phyloP scores from a whole-genome alignment of 2,797 vertebrate species.

The Simalia tracyae region DNA sequence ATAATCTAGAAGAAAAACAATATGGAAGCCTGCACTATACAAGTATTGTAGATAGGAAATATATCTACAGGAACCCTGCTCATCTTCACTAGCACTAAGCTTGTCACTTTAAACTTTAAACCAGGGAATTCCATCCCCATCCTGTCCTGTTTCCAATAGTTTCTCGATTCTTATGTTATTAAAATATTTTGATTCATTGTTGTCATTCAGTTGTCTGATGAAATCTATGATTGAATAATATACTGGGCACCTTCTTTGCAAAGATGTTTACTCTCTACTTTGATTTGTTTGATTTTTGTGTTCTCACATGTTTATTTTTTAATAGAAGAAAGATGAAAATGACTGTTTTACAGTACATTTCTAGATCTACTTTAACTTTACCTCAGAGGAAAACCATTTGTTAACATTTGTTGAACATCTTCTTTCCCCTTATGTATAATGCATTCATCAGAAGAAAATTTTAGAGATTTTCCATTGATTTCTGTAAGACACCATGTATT shows the following conservation, averaged over 20 bases:
- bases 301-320: conserved; percentile 81
- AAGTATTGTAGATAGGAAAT: conserved; percentile 65
- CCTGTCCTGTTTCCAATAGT: conserved; percentile 63
- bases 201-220: conserved; percentile 72
- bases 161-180: conserved; percentile 65
- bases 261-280: conserved; percentile 78
- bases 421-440: conserved; percentile 89
- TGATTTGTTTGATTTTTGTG: conserved; percentile 75
- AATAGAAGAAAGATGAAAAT: conserved; percentile 81
- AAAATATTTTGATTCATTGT: conserved; percentile 73
- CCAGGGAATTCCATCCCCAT: conserved; percentile 76
- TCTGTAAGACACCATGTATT: conserved; percentile 96
- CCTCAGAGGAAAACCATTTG: conserved; percentile 95
- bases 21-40: conserved; percentile 57
- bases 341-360: conserved; percentile 90
- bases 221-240: conserved; percentile 71
- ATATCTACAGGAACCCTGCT: conserved; percentile 66
- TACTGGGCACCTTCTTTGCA: conserved; percentile 78
- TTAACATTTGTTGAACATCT: conserved; percentile 89
- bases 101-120: conserved; percentile 81
- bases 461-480: conserved; percentile 92
- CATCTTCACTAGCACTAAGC: conserved; percentile 75
- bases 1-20: conserved; percentile 56
- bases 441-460: conserved; percentile 88
- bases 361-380: conserved; percentile 97